Base-by-base conservation (phyloP, 2,888 invertebrate species). In the Junonia oenone region DNA sequence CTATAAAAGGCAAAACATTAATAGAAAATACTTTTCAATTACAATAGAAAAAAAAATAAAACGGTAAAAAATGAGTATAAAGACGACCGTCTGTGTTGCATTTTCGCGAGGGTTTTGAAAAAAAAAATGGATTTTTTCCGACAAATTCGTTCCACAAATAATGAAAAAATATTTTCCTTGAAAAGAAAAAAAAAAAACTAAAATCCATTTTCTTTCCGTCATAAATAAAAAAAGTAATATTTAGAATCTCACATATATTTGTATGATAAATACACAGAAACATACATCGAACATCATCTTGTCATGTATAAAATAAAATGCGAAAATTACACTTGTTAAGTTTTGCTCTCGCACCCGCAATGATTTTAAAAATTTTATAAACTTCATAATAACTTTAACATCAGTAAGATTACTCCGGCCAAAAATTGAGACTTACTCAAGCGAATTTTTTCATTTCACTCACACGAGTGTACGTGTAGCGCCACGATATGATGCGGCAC, bases 81-180 rank as follows among this genome's bases (percentile, higher is more conserved):
- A 27, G 33, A 68, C 83, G 84, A 87, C 89, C 89, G 89, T 90
- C 89, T 90, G 75, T 90, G 89, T 90, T 90, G 89, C 89, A 90
- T 89, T 90, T 89, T 87, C 89, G 80, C 81, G 75, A 72, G 63
- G 75, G 76, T 62, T 59, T 13, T n/a, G 29, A 22, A 11, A 40
- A 17, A 58, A 58, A 52, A 48, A 46, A 51, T 53, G 57, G 35
- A 55, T 54, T 55, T 51, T 55, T 56, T 38, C 13, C 4, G 4
- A 22, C 27, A n/a, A n/a, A n/a, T n/a, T n/a, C n/a, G n/a, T n/a
- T n/a, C n/a, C n/a, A n/a, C n/a, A n/a, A n/a, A n/a, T n/a, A n/a
- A 11, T n/a, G 6, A 5, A 33, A 5, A 33, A 37, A 35, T 11
- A 26, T 17, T 13, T 52, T 46, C 22, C 68, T 64, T 75, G 72